phyloP scores from a whole-genome alignment of 2,797 vertebrate genomes.

The Crocidura indochinensis region DNA sequence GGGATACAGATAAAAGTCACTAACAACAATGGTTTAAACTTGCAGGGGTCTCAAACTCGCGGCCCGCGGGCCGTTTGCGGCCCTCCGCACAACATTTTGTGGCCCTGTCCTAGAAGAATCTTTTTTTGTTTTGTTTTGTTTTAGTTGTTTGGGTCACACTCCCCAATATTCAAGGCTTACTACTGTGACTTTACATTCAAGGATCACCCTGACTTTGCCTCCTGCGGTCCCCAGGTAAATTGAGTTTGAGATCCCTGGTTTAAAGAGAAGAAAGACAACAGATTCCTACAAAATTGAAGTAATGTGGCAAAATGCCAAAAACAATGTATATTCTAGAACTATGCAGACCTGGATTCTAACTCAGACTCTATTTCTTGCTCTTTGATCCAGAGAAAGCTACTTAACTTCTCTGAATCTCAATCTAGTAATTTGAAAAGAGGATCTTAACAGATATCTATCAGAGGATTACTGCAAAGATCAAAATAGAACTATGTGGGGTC shows the following conservation, averaged over 20 bases:
- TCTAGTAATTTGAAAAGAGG: background rate
- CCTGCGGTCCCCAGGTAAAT: too few species aligned
- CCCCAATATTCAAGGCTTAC: too few species aligned
- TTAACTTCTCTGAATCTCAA: slow-evolving; percentile 26
- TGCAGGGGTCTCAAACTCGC: too few species aligned
- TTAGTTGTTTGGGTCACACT: too few species aligned
- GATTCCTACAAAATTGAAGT: slow-evolving; percentile 4
- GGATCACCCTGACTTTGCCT: too few species aligned
- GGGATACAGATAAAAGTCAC: background rate
- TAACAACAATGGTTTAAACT: too few species aligned
- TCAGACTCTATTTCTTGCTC: background rate
- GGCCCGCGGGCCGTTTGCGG: too few species aligned
- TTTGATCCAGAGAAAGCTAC: background rate
- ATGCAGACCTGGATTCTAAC: background rate
- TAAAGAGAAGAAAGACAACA: background rate
- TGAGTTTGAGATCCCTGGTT: background rate
- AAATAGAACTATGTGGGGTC: too few species aligned
- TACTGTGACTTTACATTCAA: too few species aligned
- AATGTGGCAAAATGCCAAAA: slow-evolving; percentile 1
- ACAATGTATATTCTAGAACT: background rate
- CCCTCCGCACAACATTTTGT: too few species aligned
- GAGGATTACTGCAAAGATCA: background rate
- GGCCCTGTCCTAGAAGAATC: too few species aligned
- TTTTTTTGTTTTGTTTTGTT: too few species aligned
- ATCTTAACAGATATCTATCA: background rate